phyloP scores from a whole-genome alignment of 2,113 vertebrate species.

The Dissostichus mawsoni region DNA sequence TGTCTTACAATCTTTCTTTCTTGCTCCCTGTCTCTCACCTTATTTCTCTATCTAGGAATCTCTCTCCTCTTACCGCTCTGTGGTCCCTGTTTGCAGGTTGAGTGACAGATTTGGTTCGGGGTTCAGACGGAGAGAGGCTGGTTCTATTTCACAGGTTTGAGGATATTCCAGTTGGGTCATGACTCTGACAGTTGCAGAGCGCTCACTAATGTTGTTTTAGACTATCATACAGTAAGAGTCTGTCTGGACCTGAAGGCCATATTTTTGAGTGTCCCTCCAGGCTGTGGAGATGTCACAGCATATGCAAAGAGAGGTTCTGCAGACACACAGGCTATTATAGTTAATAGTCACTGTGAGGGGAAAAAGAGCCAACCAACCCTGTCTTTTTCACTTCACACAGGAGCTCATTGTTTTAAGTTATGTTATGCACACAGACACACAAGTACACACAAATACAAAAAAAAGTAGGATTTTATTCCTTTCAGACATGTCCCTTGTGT shows the following conservation, averaged over 20 bases:
- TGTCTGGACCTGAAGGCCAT: conserved; percentile 33
- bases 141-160: conserved; percentile 59
- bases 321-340: conserved; percentile 30
- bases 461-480: conserved; percentile 35
- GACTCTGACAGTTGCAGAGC: conserved; percentile 56
- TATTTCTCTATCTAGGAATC: conserved; percentile 9
- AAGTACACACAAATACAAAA: background rate
- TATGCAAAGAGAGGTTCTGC: conserved; percentile 20
- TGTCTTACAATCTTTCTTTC: background rate
- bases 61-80: conserved; percentile 14
- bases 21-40: conserved; percentile 13
- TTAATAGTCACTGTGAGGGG: conserved; percentile 10
- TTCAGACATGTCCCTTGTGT: conserved; percentile 6
- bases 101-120: conserved; percentile 68
- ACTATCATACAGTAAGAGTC: conserved; percentile 23
- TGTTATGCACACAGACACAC: background rate
- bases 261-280: conserved; percentile 6
- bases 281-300: conserved; percentile 1
- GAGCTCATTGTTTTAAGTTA: background rate
- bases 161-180: conserved; percentile 56
- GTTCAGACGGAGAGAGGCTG: conserved; percentile 49
- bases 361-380: conserved; percentile 1
- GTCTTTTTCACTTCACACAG: conserved; percentile 25
- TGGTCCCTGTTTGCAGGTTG: conserved; percentile 48
- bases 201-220: conserved; percentile 37